Evolutionary conservation across 2,888 invertebrate species (phyloP), one percentile per base, ranked within the genome.

Genomic region (Stegana nigrithorax): DNA sequence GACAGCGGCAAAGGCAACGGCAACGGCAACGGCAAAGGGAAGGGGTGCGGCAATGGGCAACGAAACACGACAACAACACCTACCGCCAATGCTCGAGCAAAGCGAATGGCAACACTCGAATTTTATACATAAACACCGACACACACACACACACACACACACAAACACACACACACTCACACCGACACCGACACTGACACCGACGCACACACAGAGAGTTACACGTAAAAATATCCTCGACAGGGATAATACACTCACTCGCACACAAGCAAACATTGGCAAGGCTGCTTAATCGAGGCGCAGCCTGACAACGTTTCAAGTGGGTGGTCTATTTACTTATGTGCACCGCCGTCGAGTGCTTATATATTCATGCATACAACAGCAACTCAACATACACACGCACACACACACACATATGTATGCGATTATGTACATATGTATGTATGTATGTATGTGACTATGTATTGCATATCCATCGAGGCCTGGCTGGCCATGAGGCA

Each of bases 61-160:
- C 47, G n/a, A n/a, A n/a, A n/a, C n/a, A n/a, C 42, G 27, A 36
- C 57, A 59, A 57, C 60, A 57, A 45, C 64, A 58, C 56, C 63
- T 53, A 64, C 62, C 66, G 71, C 70, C 75, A 75, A 70, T 70
- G 65, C 71, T 73, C 74, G 74, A 78, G 76, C 72, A 73, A 77
- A 59, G 75, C 75, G 78, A 75, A 75, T 75, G 72, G 75, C 73
- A 75, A 71, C 74, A 66, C 78, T 72, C 65, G 64, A 74, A 63
- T 60, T 56, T 7, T 55, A 32, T 36, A 14, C 36, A 53, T 14
- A 44, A 58, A 14, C 25, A 44, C 44, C 12, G 14, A n/a, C 17
- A n/a, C 17, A 39, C 17, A 39, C 17, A n/a, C 39, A 14, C 14
- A 10, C 39, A n/a, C 39, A 39, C 29, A 29, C 6, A 39, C 14